Evolutionary conservation across 2,888 invertebrate species (phyloP).

Genomic region (Tryphoninae sp.): DNA sequence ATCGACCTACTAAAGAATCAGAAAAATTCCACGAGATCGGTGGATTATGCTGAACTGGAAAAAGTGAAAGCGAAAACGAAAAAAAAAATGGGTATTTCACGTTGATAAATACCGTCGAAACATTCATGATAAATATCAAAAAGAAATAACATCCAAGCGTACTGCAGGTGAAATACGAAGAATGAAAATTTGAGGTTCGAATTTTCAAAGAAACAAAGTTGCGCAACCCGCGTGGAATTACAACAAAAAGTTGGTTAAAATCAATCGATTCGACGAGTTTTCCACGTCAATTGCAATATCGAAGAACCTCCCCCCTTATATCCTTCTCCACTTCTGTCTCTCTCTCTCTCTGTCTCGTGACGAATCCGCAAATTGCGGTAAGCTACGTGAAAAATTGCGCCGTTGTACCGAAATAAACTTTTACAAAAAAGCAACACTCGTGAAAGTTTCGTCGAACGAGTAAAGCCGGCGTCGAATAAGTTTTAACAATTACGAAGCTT

Average conservation of each 20-base stretch:
- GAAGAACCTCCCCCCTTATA: constrained; percentile 3
- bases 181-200: constrained; percentile 41
- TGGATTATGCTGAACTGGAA: background rate
- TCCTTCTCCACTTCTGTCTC: background rate
- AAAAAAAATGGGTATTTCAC: constrained; percentile 10
- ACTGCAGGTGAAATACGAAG: background rate
- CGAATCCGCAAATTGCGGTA: constrained; percentile 15
- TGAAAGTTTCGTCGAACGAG: background rate
- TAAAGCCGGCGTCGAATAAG: background rate
- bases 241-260: constrained; percentile 24
- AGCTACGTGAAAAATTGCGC: constrained; percentile 10
- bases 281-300: constrained; percentile 18
- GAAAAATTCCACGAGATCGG: background rate
- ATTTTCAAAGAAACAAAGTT: constrained; percentile 1
- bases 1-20: background rate
- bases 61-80: constrained; percentile 5
- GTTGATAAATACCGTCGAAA: background rate
- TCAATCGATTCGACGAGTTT: constrained; percentile 12
- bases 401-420: background rate
- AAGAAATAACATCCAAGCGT: background rate
- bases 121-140: background rate
- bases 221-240: constrained; percentile 17
- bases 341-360: background rate
- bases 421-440: background rate
- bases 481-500: background rate